These are phyloP conservation scores for Conomelus anceps DNA, from an alignment of 2,888 invertebrate species.

Conservation along the genomic window DNA sequence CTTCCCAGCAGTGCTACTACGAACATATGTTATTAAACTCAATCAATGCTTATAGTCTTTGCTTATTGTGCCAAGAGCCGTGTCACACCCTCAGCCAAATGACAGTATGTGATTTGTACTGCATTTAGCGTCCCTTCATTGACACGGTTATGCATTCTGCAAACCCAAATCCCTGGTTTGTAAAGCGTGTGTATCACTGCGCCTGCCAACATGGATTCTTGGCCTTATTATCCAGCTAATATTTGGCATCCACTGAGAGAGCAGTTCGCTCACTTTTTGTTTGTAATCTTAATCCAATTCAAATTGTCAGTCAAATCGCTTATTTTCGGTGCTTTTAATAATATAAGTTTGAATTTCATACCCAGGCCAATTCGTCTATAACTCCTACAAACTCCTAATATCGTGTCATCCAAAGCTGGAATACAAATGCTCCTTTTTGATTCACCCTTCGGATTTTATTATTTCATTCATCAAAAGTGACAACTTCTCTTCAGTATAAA, in stretches of 20 bases:
- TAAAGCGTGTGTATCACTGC: background rate
- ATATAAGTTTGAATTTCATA: too few relatives aligned
- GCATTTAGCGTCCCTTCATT: background rate
- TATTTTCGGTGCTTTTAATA: too few relatives aligned
- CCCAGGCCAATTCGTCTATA: too few relatives aligned
- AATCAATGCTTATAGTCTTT: background rate
- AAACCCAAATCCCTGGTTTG: background rate
- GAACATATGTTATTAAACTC: background rate
- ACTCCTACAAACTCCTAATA: too few relatives aligned
- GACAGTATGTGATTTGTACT: background rate
- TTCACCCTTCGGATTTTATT: too few relatives aligned
- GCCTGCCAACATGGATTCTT: background rate
- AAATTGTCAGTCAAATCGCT: too few relatives aligned
- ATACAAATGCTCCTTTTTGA: too few relatives aligned
- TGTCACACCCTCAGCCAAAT: background rate
- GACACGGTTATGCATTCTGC: background rate
- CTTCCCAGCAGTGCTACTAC: background rate
- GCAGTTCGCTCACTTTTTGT: background rate
- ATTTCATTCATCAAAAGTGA: too few relatives aligned
- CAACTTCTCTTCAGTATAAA: too few relatives aligned
- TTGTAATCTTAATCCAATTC: too few relatives aligned
- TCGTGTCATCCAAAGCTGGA: too few relatives aligned
- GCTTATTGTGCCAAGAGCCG: background rate
- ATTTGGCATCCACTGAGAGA: background rate
- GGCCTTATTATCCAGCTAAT: background rate